phyloP scores from a whole-genome alignment of 2,113 vertebrate species.

The Pantherophis guttatus region DNA sequence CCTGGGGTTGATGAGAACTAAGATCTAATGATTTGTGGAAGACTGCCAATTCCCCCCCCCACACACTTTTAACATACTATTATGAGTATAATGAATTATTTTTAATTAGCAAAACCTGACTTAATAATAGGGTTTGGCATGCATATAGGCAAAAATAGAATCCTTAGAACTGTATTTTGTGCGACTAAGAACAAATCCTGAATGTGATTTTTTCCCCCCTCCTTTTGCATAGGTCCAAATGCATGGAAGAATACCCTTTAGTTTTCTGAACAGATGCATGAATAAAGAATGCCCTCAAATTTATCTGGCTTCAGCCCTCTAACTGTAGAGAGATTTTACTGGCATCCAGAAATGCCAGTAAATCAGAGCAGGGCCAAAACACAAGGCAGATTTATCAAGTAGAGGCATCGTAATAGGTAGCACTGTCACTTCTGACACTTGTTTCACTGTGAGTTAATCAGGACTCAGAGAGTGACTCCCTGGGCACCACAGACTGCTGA shows the following conservation, averaged over 20 bases:
- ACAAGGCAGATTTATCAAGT: neutral
- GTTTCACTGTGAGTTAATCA: slow-evolving; percentile 21
- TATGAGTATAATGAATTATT: neutral
- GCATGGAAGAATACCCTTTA: neutral
- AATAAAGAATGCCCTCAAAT: neutral
- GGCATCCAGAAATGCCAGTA: slow-evolving; percentile 3
- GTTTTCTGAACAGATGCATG: neutral
- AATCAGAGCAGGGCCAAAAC: slow-evolving; percentile 4
- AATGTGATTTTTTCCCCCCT: neutral
- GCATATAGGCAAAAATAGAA: neutral
- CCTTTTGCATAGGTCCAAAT: neutral
- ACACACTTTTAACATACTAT: neutral
- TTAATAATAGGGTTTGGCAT: neutral
- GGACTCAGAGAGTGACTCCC: neutral
- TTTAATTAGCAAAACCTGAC: neutral
- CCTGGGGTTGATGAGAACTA: neutral
- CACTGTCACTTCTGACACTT: slow-evolving; percentile 14
- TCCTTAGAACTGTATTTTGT: neutral
- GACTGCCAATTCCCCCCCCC: neutral
- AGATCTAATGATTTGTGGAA: neutral
- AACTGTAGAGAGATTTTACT: slow-evolving; percentile 17
- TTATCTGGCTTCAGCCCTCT: neutral
- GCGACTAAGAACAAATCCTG: neutral
- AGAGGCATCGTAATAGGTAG: neutral
- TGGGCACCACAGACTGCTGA: neutral